A percentile compares a stretch with the other conserved stretches of the same genome.
Conservation (phyloP, 1,140 invertebrate species). For the Formica exsecta region DNA sequence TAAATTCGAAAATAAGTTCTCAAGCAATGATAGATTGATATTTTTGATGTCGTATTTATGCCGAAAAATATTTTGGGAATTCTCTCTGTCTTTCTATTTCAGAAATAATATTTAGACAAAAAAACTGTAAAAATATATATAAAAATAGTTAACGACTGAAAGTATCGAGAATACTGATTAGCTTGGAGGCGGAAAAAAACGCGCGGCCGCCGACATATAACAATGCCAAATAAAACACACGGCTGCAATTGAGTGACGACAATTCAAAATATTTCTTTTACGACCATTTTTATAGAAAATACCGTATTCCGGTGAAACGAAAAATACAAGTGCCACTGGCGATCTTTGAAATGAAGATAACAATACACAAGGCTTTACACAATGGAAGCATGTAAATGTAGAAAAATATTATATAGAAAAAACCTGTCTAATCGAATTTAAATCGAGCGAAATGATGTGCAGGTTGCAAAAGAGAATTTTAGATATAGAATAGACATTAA, state of each 20-base stretch:
- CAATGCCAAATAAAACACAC: constrained; percentile 11
- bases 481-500: constrained; percentile 16
- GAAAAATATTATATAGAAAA: not conserved
- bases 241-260: not conserved
- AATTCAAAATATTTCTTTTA: constrained; percentile 51
- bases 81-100: not conserved
- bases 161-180: not conserved
- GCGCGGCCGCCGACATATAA: not conserved
- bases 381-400: not conserved
- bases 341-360: constrained; percentile 1
- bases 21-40: not conserved
- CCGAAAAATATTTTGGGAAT: not conserved
- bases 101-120: constrained; percentile 35
- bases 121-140: constrained; percentile 24
- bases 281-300: constrained; percentile 38
- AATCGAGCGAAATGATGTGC: constrained; percentile 18
- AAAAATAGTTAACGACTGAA: not conserved
- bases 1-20: not conserved
- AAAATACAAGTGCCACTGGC: not conserved
- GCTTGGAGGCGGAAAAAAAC: constrained; percentile 6
- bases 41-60: not conserved
- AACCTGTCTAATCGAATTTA: not conserved
- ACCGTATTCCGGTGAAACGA: not conserved
- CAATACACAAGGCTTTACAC: not conserved
- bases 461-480: constrained; percentile 22